Evolutionary conservation across 2,797 vertebrate species (phyloP), one percentile per base, ranked within the genome.

Genomic region (Simalia tracyae): DNA sequence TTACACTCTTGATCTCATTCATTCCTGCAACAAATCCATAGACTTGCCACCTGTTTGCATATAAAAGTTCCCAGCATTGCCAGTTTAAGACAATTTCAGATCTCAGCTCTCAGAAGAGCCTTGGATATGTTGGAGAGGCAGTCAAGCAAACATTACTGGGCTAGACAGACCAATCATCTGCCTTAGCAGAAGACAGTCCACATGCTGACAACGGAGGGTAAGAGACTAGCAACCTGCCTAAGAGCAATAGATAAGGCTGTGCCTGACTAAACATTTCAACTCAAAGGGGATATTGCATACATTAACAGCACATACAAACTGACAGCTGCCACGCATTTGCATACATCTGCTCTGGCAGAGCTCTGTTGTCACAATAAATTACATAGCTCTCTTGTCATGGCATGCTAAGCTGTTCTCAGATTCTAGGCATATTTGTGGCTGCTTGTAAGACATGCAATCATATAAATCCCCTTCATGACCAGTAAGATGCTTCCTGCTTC

Each of bases 391-490:
- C 76, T 76, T 84, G 36, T 84, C 46, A 84, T 63, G 60, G 42
- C 59, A 54, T 85, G 28, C 17, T 85, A 90, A 90, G 46, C 76
- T 85, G 60, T 85, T 85, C 81, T 90, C 50, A 90, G 60, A 59
- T 85, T 85, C 60, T 64, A 46, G 63, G 81, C 81, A 64, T 64
- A 90, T 85, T 90, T 26, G 54, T 85, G 60, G 14, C 46, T 26
- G 76, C 46, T 56, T 85, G 61, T 56, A n/a, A 64, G 60, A 54
- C 60, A 90, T 85, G 46, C 19, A 85, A 3, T 54, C 60, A 85
- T 56, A 42, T 64, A 85, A 90, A 89, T 72, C 76, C 46, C 46
- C 19, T 19, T 31, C 60, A 31, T 61, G n/a, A 46, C 81, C 63
- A 61, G 6, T 50, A 84, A 28, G 42, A 84, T 59, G 24, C 57